Percentiles rank a stretch among this genome's conserved stretches.
Conservation (phyloP, 1,140 invertebrate genomes). For the Pseudomyrmex flavicornis region DNA sequence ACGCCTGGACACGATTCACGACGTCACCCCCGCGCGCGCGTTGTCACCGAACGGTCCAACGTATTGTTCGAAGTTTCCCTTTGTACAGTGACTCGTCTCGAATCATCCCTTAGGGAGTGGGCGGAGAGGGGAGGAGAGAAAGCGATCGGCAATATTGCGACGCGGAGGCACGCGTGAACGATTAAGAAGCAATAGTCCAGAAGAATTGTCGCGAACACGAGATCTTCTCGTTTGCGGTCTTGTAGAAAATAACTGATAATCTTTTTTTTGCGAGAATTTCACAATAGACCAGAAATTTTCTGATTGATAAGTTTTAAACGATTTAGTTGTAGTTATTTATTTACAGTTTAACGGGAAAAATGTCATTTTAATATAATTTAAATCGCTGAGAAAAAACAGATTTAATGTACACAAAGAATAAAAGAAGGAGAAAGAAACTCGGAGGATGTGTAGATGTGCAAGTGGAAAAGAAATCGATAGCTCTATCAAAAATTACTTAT, state of each 20-base stretch:
- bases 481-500: too few species aligned
- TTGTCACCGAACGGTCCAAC: neutral
- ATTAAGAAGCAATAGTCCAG: constrained; percentile 26
- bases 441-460: too few species aligned
- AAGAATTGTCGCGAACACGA: neutral
- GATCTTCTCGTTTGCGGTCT: too few species aligned
- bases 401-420: too few species aligned
- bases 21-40: neutral
- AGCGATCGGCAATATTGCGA: constrained; percentile 33
- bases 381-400: too few species aligned
- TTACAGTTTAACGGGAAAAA: neutral
- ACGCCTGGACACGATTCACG: constrained; percentile 31
- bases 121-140: neutral
- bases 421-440: too few species aligned
- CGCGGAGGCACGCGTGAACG: constrained; percentile 40
- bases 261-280: neutral
- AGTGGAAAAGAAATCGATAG: too few species aligned
- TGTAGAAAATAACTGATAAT: neutral
- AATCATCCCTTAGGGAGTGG: neutral
- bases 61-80: constrained; percentile 23
- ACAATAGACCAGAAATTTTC: too few species aligned
- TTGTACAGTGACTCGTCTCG: constrained; percentile 2
- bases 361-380: too few species aligned
- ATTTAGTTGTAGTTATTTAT: too few species aligned
- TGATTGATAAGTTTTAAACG: too few species aligned